phyloP scores from a whole-genome alignment of 2,797 vertebrate genomes.

The Lutjanus argentimaculatus region DNA sequence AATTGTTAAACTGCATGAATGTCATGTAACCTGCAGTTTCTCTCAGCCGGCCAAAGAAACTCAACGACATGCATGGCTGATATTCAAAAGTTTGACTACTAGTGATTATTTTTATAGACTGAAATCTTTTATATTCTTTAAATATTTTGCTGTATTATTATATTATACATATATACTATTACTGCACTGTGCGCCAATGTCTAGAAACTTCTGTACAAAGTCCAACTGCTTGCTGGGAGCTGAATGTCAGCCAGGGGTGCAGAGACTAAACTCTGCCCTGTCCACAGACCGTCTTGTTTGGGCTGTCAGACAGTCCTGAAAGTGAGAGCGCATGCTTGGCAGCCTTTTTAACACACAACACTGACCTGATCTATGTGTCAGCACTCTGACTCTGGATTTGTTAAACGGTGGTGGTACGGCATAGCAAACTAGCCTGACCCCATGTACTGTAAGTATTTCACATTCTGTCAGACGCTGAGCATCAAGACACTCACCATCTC shows the following conservation, averaged over 20 bases:
- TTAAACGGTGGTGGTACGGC: background rate
- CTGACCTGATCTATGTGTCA: background rate
- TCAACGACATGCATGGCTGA: background rate
- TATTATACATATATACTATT: background rate
- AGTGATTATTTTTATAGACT: background rate
- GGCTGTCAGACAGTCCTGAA: background rate
- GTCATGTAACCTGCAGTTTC: background rate
- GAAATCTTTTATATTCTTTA: background rate
- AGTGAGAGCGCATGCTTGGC: background rate
- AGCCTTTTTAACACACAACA: background rate
- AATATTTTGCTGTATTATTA: background rate
- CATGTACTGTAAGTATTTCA: background rate
- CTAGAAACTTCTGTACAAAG: background rate
- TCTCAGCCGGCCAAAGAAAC: background rate
- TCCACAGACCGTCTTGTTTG: background rate
- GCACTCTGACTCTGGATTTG: background rate
- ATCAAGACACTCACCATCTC: constrained; percentile 82
- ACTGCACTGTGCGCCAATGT: background rate
- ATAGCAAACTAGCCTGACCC: background rate
- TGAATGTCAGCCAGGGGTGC: background rate
- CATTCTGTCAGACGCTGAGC: background rate
- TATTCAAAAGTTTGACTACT: background rate
- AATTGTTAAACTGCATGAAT: background rate
- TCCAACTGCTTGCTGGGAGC: background rate
- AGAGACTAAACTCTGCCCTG: background rate